Conservation (phyloP, 2,113 vertebrate genomes). For the Indicator indicator region DNA sequence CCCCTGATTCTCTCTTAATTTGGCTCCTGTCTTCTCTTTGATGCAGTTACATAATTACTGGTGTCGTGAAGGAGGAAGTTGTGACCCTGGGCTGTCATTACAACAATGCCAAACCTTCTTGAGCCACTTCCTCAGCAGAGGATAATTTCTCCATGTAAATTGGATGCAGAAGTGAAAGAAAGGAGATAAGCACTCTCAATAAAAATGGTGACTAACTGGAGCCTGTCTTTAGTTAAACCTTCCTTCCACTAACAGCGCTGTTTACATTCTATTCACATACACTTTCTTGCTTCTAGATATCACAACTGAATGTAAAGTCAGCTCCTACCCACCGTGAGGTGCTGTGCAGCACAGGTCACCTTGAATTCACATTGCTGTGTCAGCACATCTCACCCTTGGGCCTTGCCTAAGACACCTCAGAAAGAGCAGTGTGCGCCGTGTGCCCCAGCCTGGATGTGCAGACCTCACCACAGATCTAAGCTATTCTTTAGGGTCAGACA, state of each 20-base stretch:
- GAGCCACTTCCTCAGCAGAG: not conserved
- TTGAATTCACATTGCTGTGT: not conserved
- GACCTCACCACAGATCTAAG: not conserved
- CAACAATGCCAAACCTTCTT: not conserved
- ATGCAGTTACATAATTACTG: not conserved
- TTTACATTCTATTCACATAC: not conserved
- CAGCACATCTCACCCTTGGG: not conserved
- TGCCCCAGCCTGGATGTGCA: not conserved
- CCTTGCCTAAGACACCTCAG: not conserved
- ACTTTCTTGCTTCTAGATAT: not conserved
- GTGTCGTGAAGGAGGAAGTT: not conserved
- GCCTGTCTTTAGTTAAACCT: not conserved
- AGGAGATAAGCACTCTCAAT: not conserved
- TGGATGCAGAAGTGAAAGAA: constrained; percentile 8
- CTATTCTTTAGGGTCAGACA: not conserved
- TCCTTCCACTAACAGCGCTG: not conserved
- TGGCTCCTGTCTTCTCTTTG: constrained; percentile 8
- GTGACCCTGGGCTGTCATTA: not conserved
- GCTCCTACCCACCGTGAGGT: not conserved
- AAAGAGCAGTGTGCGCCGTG: not conserved
- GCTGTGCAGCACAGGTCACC: not conserved
- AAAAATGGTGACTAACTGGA: not conserved
- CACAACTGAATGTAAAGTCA: not conserved
- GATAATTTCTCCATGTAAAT: not conserved
- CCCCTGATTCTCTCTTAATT: not conserved